Evolutionary conservation across 2,888 invertebrate genomes (phyloP), one percentile per base, ranked within the genome.

Genomic region (Tanaodytes sp.): DNA sequence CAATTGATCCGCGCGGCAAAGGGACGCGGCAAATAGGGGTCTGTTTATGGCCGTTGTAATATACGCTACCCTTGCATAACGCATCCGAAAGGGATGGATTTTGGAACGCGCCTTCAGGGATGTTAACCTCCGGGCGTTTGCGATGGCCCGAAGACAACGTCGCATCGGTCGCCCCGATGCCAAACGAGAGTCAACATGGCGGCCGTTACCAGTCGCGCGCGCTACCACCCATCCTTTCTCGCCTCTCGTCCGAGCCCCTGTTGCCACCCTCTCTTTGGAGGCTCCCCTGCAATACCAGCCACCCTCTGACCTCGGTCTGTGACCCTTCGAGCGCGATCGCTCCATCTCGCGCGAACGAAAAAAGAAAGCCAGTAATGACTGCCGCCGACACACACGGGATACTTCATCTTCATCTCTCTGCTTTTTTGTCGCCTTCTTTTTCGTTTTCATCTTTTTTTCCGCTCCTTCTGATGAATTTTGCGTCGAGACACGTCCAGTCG

Each of bases 271-370:
- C 76, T 75, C 74, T 48, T 61, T 71, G 75, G 69, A 72, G 51
- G 75, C 77, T 71, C 77, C 77, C 77, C 67, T 77, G 71, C 74
- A 75, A 69, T 74, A 68, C 70, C 74, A 68, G 31, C 73, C 75
- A 74, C 76, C 77, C 77, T 72, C 75, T 73, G 66, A 74, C 73
- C 69, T 54, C 77, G 74, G 75, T 71, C 75, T 77, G 77, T 75
- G 75, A 77, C 78, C 78, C 77, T 77, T 75, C 73, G 65, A 36
- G 74, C 70, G 73, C 74, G 66, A 67, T 72, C 73, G 68, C 77
- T 68, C 68, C 72, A 68, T 73, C 71, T 68, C 58, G 63, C 58
- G 46, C 54, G 68, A 58, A 63, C 63, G 48, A 46, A 58, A 67
- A 63, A 64, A 8, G 43, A 18, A 55, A 48, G 57, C 51, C n/a